Evolutionary conservation across 2,113 vertebrate species (phyloP).

Genomic region (Herpailurus yagouaroundi): DNA sequence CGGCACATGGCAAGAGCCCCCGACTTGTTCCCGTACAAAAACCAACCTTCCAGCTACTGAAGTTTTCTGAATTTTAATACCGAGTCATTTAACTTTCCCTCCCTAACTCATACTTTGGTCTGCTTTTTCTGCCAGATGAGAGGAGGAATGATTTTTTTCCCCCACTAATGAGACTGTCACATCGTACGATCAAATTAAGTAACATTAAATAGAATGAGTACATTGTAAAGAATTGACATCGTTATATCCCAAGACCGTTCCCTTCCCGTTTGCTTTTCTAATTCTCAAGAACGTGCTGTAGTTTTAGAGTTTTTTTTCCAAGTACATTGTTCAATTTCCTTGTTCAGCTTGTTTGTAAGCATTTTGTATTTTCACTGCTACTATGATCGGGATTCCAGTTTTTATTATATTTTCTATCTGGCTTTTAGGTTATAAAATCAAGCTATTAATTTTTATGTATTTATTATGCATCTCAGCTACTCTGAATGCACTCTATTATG

Average conservation of each 20-base stretch:
- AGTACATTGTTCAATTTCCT: background rate
- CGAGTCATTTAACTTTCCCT: background rate
- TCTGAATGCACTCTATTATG: background rate
- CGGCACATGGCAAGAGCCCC: background rate
- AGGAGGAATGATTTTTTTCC: background rate
- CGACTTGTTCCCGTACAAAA: background rate
- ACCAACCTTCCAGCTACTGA: background rate
- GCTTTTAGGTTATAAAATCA: slow-evolving; percentile 5
- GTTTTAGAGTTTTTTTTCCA: slow-evolving; percentile 9
- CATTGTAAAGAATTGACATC: background rate
- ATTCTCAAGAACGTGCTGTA: background rate
- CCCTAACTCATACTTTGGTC: background rate
- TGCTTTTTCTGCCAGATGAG: background rate
- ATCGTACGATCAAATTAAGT: background rate
- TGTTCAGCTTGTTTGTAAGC: background rate
- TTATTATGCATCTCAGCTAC: background rate
- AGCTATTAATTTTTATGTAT: slow-evolving; percentile 41
- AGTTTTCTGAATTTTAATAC: background rate
- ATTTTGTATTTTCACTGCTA: background rate
- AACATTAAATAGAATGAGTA: background rate
- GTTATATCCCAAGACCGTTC: background rate
- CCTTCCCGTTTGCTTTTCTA: background rate
- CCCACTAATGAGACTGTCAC: slow-evolving; percentile 5
- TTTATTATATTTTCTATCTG: background rate
- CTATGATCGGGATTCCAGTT: background rate